Percentiles rank a stretch among this genome's conserved stretches.
Evolutionary conservation across 2,113 vertebrate genomes (phyloP).

Genomic region (Leptobrachium ailaonicum): DNA sequence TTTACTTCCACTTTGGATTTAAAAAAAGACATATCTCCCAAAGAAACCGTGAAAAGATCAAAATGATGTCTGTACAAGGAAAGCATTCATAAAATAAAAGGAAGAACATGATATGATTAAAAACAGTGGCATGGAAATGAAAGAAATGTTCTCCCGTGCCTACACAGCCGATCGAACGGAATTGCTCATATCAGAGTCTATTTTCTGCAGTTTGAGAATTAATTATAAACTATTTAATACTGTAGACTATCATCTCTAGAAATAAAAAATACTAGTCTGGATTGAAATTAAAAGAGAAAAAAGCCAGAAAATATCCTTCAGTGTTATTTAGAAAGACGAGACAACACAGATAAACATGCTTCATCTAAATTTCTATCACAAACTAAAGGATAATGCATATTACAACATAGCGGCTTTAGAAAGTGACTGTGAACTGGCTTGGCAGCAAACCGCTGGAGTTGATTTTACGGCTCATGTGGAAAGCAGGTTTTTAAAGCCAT

Average conservation of each 20-base stretch:
- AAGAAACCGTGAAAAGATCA: neutral
- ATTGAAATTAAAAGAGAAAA: neutral
- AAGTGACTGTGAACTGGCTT: neutral
- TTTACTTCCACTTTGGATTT: neutral
- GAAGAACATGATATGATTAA: neutral
- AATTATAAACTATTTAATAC: neutral
- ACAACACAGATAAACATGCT: neutral
- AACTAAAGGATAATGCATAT: neutral
- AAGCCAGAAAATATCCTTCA: slow-evolving; percentile 1
- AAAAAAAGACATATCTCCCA: neutral
- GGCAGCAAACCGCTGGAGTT: neutral
- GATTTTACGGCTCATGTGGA: neutral
- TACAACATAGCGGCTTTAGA: neutral
- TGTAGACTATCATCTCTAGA: slow-evolving; percentile 1
- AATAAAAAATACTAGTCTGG: neutral
- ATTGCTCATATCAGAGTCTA: neutral
- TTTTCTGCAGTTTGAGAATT: slow-evolving; percentile 11
- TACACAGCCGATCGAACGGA: slow-evolving; percentile 2
- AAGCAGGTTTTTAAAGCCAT: neutral
- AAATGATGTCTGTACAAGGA: neutral
- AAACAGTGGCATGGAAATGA: neutral
- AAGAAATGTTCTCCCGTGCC: neutral
- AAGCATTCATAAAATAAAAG: neutral
- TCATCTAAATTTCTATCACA: neutral
- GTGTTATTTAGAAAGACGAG: neutral